These are phyloP conservation scores for Atethmia centrago DNA, from an alignment of 2,888 invertebrate species.

Conservation along the genomic window DNA sequence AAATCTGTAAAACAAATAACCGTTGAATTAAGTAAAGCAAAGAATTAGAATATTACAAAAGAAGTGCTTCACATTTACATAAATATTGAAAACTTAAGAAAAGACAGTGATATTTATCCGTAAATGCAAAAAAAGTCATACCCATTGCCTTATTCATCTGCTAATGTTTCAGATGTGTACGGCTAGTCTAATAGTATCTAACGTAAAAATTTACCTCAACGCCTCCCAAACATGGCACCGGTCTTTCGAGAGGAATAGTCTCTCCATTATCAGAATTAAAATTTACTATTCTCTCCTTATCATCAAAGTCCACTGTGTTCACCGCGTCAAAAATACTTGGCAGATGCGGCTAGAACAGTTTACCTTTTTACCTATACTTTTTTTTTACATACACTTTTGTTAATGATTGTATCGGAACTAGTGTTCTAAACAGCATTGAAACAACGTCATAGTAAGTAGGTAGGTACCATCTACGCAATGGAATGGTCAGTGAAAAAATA, in stretches of 20 bases:
- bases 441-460: too few species aligned
- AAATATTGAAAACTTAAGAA: neutral
- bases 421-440: neutral
- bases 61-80: neutral
- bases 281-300: constrained; percentile 93
- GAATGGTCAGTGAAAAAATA: neutral
- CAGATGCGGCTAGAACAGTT: constrained; percentile 91
- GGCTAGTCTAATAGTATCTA: too few species aligned
- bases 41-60: neutral
- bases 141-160: neutral
- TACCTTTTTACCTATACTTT: neutral
- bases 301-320: constrained; percentile 94
- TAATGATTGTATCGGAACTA: neutral
- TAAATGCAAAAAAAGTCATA: neutral
- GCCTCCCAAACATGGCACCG: constrained; percentile 94
- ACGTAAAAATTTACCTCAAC: constrained; percentile 91
- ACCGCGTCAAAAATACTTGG: constrained; percentile 97
- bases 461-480: neutral
- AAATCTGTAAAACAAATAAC: constrained; percentile 85
- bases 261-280: constrained; percentile 95
- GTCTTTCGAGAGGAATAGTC: constrained; percentile 92
- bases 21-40: neutral
- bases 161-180: neutral
- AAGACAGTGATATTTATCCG: neutral
- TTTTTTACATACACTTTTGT: too few species aligned